Conservation (phyloP, 2,888 invertebrate species). For the Perizoma flavofasciatum region DNA sequence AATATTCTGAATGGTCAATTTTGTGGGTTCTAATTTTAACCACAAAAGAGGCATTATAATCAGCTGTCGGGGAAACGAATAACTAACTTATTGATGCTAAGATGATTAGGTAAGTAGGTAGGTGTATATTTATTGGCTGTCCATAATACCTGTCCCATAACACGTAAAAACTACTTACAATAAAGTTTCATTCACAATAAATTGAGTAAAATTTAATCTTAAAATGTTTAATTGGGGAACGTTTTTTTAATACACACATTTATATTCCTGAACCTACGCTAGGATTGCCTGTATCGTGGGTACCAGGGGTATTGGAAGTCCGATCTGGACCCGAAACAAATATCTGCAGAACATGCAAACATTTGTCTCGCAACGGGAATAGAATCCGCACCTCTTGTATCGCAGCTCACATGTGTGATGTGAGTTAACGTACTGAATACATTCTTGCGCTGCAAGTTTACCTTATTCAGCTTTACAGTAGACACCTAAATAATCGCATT, state of each 20-base stretch:
- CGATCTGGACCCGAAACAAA: too few relatives aligned
- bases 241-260: neutral
- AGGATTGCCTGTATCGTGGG: too few relatives aligned
- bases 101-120: neutral
- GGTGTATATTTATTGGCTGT: neutral
- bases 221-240: constrained; percentile 1
- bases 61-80: constrained; percentile 1
- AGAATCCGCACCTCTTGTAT: too few relatives aligned
- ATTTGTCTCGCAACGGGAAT: too few relatives aligned
- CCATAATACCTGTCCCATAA: neutral
- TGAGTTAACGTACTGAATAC: constrained; percentile 5
- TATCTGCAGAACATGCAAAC: too few relatives aligned
- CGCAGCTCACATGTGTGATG: too few relatives aligned
- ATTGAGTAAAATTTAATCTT: too few relatives aligned
- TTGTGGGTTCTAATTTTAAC: constrained; percentile 4
- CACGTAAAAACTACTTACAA: neutral
- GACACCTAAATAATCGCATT: constrained; percentile 18
- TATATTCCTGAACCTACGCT: too few relatives aligned
- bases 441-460: constrained; percentile 18
- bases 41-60: constrained; percentile 5
- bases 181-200: too few relatives aligned
- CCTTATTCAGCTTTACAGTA: constrained; percentile 13
- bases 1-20: constrained; percentile 13
- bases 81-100: neutral
- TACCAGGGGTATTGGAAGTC: too few relatives aligned